Base-by-base conservation (phyloP, 2,113 vertebrate species). In the Oryzias melastigma region DNA sequence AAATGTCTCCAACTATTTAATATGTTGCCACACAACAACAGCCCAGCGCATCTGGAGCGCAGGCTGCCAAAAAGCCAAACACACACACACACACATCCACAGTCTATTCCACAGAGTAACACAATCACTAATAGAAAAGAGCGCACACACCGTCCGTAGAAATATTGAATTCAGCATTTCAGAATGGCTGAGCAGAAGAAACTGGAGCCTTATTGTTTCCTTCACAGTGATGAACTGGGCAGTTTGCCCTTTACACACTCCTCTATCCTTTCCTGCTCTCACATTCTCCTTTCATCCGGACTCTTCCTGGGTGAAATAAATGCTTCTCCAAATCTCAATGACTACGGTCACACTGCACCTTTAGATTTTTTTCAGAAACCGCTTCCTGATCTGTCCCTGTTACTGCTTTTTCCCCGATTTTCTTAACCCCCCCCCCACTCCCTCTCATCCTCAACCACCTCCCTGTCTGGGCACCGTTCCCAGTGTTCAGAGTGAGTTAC, bases 1-100 rank as follows among this genome's bases (percentile, higher is more conserved):
- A 89, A 91, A 87, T 85, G 84, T 91, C 91, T 89, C 89, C 91
- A 91, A 87, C 89, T 88, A 92, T 94, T 93, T 93, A 92, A 90
- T 89, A 89, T 90, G 87, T 76, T 58, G 52, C 87, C 89, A 89
- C 88, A 89, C 83, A 92, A 91, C 91, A 93, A 93, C 87, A 89
- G 86, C 91, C 90, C 72, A 58, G 53, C 77, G 91, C 91, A 92
- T 93, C 93, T 93, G 91, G 89, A 82, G 70, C 82, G 80, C 89
- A 92, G 91, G 91, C 90, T 91, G 88, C 77, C 82, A 88, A 82
- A 81, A 78, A 75, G 49, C 71, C 67, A 82, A 57, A 52, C 45
- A 65, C 74, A 53, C 19, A 53, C 57, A 58, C 47, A 72, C 53
- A 63, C 73, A 52, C 54, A 65, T 20, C 65, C 22, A 68, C 64